Conservation (phyloP, 2,113 vertebrate species). For the Corythornis cristatus region DNA sequence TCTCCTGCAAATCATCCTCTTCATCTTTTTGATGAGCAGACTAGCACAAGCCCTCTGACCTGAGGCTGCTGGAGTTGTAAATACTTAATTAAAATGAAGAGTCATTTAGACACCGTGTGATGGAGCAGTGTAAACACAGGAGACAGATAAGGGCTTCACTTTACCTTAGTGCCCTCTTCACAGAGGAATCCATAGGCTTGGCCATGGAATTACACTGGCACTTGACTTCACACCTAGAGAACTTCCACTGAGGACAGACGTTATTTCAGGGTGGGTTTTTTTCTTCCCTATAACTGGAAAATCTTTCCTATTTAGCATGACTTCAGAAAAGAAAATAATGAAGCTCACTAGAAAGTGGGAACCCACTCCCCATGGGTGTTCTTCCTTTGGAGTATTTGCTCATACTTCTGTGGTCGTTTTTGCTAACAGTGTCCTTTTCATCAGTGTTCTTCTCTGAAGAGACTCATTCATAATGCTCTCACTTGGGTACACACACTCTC, state of each 20-base stretch:
- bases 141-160: neutral
- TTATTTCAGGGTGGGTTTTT: neutral
- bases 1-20: neutral
- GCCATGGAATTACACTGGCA: neutral
- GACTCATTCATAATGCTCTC: slow-evolving; percentile 63
- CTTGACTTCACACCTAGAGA: neutral
- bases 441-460: slow-evolving; percentile 60
- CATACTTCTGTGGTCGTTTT: slow-evolving; percentile 31
- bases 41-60: neutral
- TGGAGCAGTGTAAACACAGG: neutral
- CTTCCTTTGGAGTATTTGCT: slow-evolving; percentile 38
- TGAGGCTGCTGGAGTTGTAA: neutral
- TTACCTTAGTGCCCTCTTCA: neutral
- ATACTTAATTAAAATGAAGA: neutral
- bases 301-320: slow-evolving; percentile 14
- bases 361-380: slow-evolving; percentile 43
- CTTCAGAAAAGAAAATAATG: slow-evolving; percentile 49
- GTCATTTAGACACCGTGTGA: neutral
- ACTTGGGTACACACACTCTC: slow-evolving; percentile 15
- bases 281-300: slow-evolving; percentile 29
- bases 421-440: slow-evolving; percentile 55
- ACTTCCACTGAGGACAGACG: neutral
- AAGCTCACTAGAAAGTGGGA: slow-evolving; percentile 40
- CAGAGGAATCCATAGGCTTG: neutral
- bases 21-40: neutral